Evolutionary conservation across 2,113 vertebrate genomes (phyloP), one percentile per base, ranked within the genome.

Genomic region (Cyanocitta stelleri): DNA sequence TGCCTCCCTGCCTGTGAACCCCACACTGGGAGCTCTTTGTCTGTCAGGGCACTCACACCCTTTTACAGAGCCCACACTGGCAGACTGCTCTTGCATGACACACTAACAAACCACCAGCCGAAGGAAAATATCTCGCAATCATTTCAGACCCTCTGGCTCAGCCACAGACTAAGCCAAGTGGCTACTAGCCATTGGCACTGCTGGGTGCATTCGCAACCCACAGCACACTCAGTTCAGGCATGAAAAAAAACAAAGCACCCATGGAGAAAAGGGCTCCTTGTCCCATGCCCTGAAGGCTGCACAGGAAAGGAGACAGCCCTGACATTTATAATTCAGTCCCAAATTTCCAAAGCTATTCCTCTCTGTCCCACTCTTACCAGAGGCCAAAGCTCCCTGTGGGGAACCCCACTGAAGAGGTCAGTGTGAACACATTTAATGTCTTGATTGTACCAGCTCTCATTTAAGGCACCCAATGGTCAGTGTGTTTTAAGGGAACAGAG

Each of bases 111-210:
- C 80, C 66, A 89, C 76, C 76, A 87, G 96, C 90, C 85, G 95
- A 96, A 93, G 93, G 92, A 95, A 96, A 96, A 83, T 96, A 94
- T 83, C 93, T 89, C 13, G 22, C 87, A 96, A 96, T 89, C 93
- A 89, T 85, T 93, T 92, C 90, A 93, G 92, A 74, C 72, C 93
- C 92, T 91, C 92, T 83, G 93, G 89, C 76, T 96, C 94, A 93
- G 87, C 19, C 86, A 37, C 74, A 41, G 63, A 82, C 77, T 64
- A 62, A 96, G 87, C 95, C 95, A 96, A 94, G 93, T 95, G 96
- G 96, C 95, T 96, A 95, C 32, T 84, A 91, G 95, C 97, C 92
- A 96, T 85, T 92, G 79, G 91, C 93, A 85, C 82, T 59, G 85
- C 52, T 85, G 68, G 79, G 32, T 51, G 79, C 82, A 59, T 95